These are phyloP conservation scores for Ovis aries DNA, from an alignment of 2,113 vertebrate species.

Conservation along the genomic window ARS-UI_Ramb_v3.0 NC_056063.1:46204001-46204500, in stretches of 20 bases:
- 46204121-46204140: conserved; percentile 63
- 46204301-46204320: conserved; percentile 87
- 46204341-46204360: conserved; percentile 87
- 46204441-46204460: conserved; percentile 90
- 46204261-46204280: conserved; percentile 80
- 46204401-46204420: conserved; percentile 86
- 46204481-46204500: conserved; percentile 89
- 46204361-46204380: conserved; percentile 88
- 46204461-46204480: conserved; percentile 90
- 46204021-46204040: background rate
- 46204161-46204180: conserved; percentile 75
- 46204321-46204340: conserved; percentile 88
- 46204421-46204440: conserved; percentile 86
- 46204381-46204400: conserved; percentile 87
- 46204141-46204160: conserved; percentile 77
- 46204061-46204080: conserved; percentile 8
- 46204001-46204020: conserved; percentile 41
- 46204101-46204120: conserved; percentile 43
- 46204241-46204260: conserved; percentile 78
- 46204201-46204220: conserved; percentile 85
- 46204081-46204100: conserved; percentile 32
- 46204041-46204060: background rate
- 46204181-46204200: conserved; percentile 76
- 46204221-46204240: conserved; percentile 85
- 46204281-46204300: conserved; percentile 88